Evolutionary conservation across 2,888 invertebrate species (phyloP).

Genomic region (Megaustenia siamemsis): DNA sequence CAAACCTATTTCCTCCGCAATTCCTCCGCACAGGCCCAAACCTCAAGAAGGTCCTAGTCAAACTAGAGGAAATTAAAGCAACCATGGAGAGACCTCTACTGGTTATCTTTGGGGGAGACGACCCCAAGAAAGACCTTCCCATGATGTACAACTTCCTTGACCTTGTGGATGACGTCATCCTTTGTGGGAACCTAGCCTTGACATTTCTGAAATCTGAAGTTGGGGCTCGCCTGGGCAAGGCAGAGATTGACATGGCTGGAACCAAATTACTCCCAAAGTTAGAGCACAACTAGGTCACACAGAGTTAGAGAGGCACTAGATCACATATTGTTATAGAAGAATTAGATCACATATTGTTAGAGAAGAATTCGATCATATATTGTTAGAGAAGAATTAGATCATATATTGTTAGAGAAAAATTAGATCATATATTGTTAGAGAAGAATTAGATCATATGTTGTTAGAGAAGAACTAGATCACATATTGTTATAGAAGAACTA

Average conservation of each 20-base stretch:
- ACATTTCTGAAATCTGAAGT: conserved; percentile 12
- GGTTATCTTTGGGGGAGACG: conserved; percentile 16
- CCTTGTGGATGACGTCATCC: conserved; percentile 24
- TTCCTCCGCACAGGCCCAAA: conserved; percentile 17
- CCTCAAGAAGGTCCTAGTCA: conserved; percentile 15
- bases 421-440: no score
- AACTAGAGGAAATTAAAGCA: conserved; percentile 12
- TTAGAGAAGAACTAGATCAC: no score
- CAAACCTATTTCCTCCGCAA: no score
- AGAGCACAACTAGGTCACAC: no score
- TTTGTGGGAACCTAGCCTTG: conserved; percentile 35
- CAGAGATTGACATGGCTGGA: not conserved
- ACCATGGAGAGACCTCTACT: conserved; percentile 24
- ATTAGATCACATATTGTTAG: no score
- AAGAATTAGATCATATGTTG: no score
- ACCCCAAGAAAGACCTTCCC: not conserved
- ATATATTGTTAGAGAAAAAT: no score
- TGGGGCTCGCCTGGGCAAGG: not conserved
- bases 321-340: no score
- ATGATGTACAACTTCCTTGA: not conserved
- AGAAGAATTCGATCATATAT: no score
- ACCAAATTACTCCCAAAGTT: conserved; percentile 28
- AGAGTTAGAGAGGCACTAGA: no score
- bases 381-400: no score
- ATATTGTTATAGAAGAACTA: no score